phyloP scores from a whole-genome alignment of 2,113 vertebrate genomes.

The Acrocephalus kingi region DNA sequence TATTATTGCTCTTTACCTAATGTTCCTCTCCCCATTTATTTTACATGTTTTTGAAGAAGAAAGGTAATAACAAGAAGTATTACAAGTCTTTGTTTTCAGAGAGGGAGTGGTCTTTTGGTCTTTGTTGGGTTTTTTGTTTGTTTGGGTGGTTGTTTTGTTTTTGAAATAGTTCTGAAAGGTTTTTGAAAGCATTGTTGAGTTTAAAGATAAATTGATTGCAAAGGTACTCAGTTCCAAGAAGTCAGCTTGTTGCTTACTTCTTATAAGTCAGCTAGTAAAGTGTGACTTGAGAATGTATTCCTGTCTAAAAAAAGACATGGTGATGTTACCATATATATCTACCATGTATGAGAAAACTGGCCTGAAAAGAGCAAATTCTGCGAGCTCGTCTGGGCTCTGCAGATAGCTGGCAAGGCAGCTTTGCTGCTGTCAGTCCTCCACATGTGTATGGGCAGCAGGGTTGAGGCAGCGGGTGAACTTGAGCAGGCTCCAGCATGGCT shows the following conservation, averaged over 20 bases:
- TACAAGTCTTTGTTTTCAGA: neutral
- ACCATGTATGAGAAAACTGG: neutral
- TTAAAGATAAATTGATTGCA: neutral
- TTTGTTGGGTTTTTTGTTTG: neutral
- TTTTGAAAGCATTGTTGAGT: neutral
- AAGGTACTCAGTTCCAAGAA: neutral
- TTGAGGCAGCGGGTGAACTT: accelerated
- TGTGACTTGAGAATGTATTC: neutral
- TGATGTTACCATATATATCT: accelerated
- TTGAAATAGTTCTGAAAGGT: neutral
- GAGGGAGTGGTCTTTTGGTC: neutral
- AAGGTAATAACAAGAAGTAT: neutral
- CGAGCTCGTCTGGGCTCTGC: neutral
- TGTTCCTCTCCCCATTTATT: neutral
- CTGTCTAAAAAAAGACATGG: neutral
- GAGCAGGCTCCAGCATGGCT: neutral
- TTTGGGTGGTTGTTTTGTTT: neutral
- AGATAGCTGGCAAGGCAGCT: neutral
- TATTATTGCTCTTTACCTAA: neutral
- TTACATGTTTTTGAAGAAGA: neutral
- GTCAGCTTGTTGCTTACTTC: neutral
- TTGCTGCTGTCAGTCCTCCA: neutral
- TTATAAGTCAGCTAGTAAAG: neutral
- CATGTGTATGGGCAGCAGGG: accelerated
- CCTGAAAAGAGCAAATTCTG: neutral